These are phyloP conservation scores for Euzophera pinguis DNA, from an alignment of 2,888 invertebrate genomes.

Conservation along the genomic window DNA sequence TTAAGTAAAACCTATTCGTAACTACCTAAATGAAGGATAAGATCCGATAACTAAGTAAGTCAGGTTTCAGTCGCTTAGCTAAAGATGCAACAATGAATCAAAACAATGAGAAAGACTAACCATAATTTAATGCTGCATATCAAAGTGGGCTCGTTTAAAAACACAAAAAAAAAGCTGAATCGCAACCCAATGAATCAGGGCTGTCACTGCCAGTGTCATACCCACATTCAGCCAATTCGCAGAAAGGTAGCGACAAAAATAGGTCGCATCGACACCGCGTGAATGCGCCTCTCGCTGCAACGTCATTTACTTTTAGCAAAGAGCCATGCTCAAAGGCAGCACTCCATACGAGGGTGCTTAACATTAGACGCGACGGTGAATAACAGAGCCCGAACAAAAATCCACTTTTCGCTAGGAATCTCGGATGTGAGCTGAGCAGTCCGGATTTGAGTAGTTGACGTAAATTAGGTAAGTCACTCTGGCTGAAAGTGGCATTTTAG, in stretches of 20 bases:
- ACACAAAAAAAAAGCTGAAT: too few relatives aligned
- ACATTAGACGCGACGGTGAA: constrained; percentile 31
- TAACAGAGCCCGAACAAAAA: constrained; percentile 32
- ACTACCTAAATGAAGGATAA: too few relatives aligned
- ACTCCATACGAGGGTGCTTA: constrained; percentile 26
- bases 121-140: too few relatives aligned
- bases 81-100: too few relatives aligned
- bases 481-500: background rate
- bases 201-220: background rate
- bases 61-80: too few relatives aligned
- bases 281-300: constrained; percentile 36
- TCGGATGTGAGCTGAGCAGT: constrained; percentile 29
- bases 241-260: constrained; percentile 27
- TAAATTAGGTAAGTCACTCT: background rate
- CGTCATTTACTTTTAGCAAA: constrained; percentile 41
- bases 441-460: constrained; percentile 4
- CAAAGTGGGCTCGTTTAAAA: too few relatives aligned
- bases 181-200: background rate
- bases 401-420: constrained; percentile 29
- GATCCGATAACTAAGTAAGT: too few relatives aligned
- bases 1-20: too few relatives aligned
- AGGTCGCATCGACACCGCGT: constrained; percentile 34
- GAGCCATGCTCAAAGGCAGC: constrained; percentile 23
- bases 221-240: background rate
- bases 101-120: too few relatives aligned